Base-by-base conservation (phyloP, 2,113 vertebrate species). In the Percopsis transmontana region DNA sequence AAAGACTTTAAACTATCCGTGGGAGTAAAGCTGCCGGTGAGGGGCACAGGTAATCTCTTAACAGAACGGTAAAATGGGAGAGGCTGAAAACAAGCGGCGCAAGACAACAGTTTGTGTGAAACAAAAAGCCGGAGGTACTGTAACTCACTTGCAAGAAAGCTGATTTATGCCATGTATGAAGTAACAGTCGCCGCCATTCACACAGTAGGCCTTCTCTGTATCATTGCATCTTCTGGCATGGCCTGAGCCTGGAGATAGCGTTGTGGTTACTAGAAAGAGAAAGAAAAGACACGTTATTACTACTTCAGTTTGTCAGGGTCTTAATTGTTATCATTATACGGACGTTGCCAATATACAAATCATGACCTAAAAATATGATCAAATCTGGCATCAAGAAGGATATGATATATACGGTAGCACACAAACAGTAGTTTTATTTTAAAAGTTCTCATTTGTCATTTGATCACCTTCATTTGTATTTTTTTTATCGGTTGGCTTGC, bases 141-240 rank as follows among this genome's bases (percentile, higher is more conserved):
- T n/a, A 84, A 96, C 96, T 98, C 93, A 99, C 97, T 95, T 97
- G 96, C 97, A 99, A 80, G 96, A 96, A 72, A 97, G 93, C 88
- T 95, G 93, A 89, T 99, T 96, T 91, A 99, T 96, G 89, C 96
- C 96, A 65, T 95, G 93, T 76, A 97, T 95, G 94, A 97, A 97
- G 93, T 95, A 98, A 94, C 97, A 99, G 83, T 97, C 92, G 5
- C 97, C 97, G 74, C 96, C 96, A 74, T 99, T 99, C 89, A 98
- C 97, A 84, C 97, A 99, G 80, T 95, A 99, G 78, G 93, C 87
- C 90, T 96, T 97, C 82, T 96, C 94, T 68, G 96, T 96, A 77
- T 98, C 96, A 42, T 98, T 99, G 95, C 97, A 99, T 91, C 88
- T 94, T 91, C 95, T 92, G 80, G 95, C 92, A 0, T 99, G 97